Evolutionary conservation across 1,140 invertebrate genomes (phyloP).

Genomic region (Leguminivora glycinivorella): DNA sequence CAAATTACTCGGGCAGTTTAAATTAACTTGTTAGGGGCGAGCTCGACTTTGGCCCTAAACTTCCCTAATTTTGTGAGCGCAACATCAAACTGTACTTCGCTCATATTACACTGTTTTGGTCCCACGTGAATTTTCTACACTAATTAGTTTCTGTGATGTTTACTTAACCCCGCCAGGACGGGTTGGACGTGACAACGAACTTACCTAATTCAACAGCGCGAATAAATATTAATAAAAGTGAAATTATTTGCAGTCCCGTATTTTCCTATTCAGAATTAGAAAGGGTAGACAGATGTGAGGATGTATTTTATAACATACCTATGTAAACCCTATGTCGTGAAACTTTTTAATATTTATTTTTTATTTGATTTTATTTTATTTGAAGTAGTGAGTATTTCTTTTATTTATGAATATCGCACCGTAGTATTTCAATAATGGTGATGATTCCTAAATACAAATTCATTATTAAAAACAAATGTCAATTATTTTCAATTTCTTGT

Average conservation of each 20-base stretch:
- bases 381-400: too few species aligned
- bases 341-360: too few species aligned
- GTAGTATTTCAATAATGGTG: too few species aligned
- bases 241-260: not conserved
- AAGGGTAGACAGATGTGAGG: too few species aligned
- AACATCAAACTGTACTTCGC: slow-evolving; percentile 76
- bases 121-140: slow-evolving; percentile 76
- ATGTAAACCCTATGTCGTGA: too few species aligned
- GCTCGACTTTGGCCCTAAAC: slow-evolving; percentile 74
- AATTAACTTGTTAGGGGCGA: slow-evolving; percentile 75
- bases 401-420: too few species aligned
- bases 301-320: too few species aligned
- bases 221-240: not conserved
- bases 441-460: too few species aligned
- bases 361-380: too few species aligned
- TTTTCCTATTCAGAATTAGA: too few species aligned
- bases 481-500: too few species aligned
- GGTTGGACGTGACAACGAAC: slow-evolving; percentile 24
- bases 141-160: slow-evolving; percentile 75
- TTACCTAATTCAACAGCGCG: slow-evolving; percentile 24
- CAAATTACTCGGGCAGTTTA: slow-evolving; percentile 77
- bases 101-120: slow-evolving; percentile 69
- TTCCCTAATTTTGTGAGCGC: slow-evolving; percentile 75
- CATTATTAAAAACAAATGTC: too few species aligned
- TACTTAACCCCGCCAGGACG: slow-evolving; percentile 49